Base-by-base conservation (phyloP, 1,140 invertebrate genomes). In the Pogonomyrmex californicus region DNA sequence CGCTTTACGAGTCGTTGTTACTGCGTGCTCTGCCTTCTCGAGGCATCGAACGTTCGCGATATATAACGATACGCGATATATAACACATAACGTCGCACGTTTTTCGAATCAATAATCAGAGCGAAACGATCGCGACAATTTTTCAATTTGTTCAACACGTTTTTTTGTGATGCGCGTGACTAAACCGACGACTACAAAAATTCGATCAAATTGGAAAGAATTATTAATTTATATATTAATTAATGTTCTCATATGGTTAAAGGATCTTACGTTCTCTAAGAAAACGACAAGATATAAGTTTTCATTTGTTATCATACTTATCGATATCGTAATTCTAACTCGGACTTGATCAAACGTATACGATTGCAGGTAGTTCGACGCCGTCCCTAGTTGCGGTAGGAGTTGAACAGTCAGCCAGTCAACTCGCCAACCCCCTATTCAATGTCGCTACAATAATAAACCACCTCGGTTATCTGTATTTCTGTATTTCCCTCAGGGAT, bases 361-460 rank as follows among this genome's bases (percentile, higher is more conserved):
- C 17, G 17, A 83, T 75, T 71, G 33, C 41, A 36, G 65, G 62
- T 63, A 38, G 65, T 68, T 91, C 77, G 36, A 60, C 86, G 33
- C 71, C 90, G 33, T 90, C 76, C 73, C 89, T 88, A 73, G 38
- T 38, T 63, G 68, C 23, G 76, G 54, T 41, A 88, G 41, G 66
- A 86, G 60, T 68, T 87, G 73, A 90, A 87, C 87, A 87, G 75
- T 75, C 73, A 83, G 58, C 85, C 86, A 90, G 89, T 87, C 87
- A 91, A 87, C 81, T 85, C 90, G 88, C 87, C 85, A 91, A 93
- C 91, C 92, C 92, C 90, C 90, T 90, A 91, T 95, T 95, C 92
- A 94, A 93, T 94, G 94, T 94, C 94, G 92, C 91, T 93, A 93
- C 92, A 94, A 94, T 93, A 94, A 94, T 93, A 95, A 94, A 94